Base-by-base conservation (phyloP, 2,797 vertebrate genomes). In the Sebastes vulpes region DNA sequence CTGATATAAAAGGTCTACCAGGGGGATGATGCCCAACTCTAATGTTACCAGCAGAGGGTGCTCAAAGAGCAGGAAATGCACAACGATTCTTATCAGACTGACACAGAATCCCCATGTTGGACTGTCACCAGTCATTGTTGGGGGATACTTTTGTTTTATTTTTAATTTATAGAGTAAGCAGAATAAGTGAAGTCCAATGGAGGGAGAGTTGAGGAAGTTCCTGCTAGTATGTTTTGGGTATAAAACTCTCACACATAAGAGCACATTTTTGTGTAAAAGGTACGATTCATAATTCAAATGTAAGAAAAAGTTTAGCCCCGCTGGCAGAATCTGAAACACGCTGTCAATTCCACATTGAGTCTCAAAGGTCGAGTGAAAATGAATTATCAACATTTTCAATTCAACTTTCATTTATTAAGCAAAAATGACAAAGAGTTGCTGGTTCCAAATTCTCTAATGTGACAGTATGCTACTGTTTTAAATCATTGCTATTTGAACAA, bases 1-100 rank as follows among this genome's bases (percentile, higher is more conserved):
- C 16, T n/a, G 14, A 9, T 20, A 7, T 3, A 1, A 8, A 16
- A 6, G 5, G 2, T 38, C 3, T 18, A 6, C n/a, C 6, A 16
- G 28, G 4, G 3, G 9, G 18, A 2, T 38, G 23, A 31, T 52
- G 58, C n/a, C 31, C 11, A n/a, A 2, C 50, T 20, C 4, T 28
- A 7, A 1, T 18, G 23, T 23, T 23, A 23, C 72, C 83, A 89
- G 56, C 38, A 86, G 87, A 81, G 78, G 78, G 83, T 6, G 53
- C 50, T 42, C 60, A 53, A 26, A 31, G 28, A 14, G 16, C 74
- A 85, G 26, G n/a, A 12, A 26, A 48, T 61, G 18, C 14, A 35
- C 32, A 28, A 14, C 28, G 26, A 25, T 11, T 1, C 23, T 23
- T 23, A 6, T 18, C 7, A 67, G 14, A 29, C 6, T 48, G 21